Percentiles rank a stretch among this genome's conserved stretches.
These are phyloP conservation scores for Watsonalla binaria DNA, from an alignment of 2,888 invertebrate species.

Conservation along the genomic window DNA sequence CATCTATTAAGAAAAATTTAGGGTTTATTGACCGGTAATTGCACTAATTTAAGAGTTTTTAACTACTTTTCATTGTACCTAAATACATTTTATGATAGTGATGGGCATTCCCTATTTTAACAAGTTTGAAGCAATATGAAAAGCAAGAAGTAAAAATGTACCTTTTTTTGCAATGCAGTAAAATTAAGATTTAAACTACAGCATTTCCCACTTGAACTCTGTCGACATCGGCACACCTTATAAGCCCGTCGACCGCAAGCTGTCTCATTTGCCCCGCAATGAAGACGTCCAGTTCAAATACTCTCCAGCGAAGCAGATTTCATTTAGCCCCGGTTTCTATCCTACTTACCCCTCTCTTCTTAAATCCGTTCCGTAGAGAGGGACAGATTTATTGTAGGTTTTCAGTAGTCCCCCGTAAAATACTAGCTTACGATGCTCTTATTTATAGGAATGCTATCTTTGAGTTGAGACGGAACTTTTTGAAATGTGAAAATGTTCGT, in stretches of 20 bases:
- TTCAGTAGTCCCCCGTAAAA: not conserved
- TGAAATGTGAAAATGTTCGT: not conserved
- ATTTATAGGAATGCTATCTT: not conserved
- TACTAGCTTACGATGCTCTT: not conserved
- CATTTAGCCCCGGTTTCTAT: constrained; percentile 19
- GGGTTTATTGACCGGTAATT: too few relatives aligned
- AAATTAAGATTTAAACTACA: too few relatives aligned
- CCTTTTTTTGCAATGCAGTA: too few relatives aligned
- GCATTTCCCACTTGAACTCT: too few relatives aligned
- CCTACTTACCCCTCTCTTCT: constrained; percentile 19
- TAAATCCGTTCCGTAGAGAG: constrained; percentile 13
- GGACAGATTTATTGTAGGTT: constrained; percentile 1
- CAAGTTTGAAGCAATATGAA: too few relatives aligned
- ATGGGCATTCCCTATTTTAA: too few relatives aligned
- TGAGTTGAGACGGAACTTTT: constrained; percentile 5
- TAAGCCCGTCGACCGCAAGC: not conserved
- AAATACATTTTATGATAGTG: too few relatives aligned
- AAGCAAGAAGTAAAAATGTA: too few relatives aligned
- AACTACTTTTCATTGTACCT: too few relatives aligned
- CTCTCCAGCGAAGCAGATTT: constrained; percentile 32
- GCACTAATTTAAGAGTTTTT: too few relatives aligned
- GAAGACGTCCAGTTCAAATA: constrained; percentile 36
- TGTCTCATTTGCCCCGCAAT: constrained; percentile 40
- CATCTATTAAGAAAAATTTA: too few relatives aligned
- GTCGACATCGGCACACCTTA: not conserved